These are phyloP conservation scores for Zaprionus nigranus DNA, from an alignment of 1,140 invertebrate species.

Conservation along the genomic window DNA sequence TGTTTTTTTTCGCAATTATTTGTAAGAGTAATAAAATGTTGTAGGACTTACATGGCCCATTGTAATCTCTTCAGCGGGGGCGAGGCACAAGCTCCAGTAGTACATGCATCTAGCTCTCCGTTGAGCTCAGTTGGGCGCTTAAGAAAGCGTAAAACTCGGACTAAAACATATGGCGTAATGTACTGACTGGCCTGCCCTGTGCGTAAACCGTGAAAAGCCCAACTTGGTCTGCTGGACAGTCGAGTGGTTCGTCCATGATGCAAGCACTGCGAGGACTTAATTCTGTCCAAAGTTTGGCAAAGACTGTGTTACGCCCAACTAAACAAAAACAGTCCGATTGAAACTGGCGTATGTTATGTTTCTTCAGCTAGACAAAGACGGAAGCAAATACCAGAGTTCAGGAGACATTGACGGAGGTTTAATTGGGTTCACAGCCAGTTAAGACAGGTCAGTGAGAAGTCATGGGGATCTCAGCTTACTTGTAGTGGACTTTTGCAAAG, in stretches of 20 bases:
- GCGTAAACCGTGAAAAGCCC: constrained; percentile 36
- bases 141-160: constrained; percentile 66
- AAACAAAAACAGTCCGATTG: not conserved
- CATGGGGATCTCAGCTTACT: not conserved
- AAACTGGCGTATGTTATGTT: not conserved
- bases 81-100: no score
- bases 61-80: not conserved
- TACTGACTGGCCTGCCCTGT: constrained; percentile 10
- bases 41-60: not conserved
- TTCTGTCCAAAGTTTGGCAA: constrained; percentile 6
- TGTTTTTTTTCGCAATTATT: constrained; percentile 6
- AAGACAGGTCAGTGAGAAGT: not conserved
- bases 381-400: not conserved
- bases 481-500: not conserved
- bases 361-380: not conserved
- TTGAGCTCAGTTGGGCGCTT: constrained; percentile 48
- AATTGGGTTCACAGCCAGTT: not conserved
- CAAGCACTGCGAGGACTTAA: constrained; percentile 23
- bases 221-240: constrained; percentile 10
- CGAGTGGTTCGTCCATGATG: constrained; percentile 40
- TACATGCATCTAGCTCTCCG: not conserved
- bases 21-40: constrained; percentile 23
- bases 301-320: not conserved
- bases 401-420: not conserved
- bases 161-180: constrained; percentile 46